These are phyloP conservation scores for Luidia sarsii DNA, from an alignment of 53 echinoderm and acorn worm genomes.

Conservation along the genomic window DNA sequence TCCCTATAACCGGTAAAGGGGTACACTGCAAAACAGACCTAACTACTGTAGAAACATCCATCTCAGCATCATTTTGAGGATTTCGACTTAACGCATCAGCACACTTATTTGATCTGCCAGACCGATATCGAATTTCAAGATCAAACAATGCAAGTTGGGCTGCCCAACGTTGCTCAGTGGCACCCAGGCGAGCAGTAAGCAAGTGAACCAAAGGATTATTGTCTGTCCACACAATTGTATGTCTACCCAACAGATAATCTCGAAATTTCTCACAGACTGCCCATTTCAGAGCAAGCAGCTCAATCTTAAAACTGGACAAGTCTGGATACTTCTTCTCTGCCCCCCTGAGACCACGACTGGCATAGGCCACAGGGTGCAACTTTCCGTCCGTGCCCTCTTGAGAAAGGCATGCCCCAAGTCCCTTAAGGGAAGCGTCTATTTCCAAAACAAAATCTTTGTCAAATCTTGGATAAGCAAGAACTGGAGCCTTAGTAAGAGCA, in stretches of 20 bases:
- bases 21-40: not conserved
- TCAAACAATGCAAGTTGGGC: constrained; percentile 43
- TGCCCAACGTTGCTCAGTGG: constrained; percentile 57
- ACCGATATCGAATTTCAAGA: constrained; percentile 39
- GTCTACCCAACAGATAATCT: constrained; percentile 13
- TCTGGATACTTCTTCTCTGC: constrained; percentile 29
- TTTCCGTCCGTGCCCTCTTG: constrained; percentile 34
- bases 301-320: constrained; percentile 45
- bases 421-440: constrained; percentile 57
- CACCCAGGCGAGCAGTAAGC: constrained; percentile 51
- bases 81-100: constrained; percentile 55
- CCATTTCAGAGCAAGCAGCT: constrained; percentile 53
- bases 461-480: constrained; percentile 50
- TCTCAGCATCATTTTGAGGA: not conserved
- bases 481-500: constrained; percentile 27
- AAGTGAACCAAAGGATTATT: constrained; percentile 68
- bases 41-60: not conserved
- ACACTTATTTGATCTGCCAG: constrained; percentile 30
- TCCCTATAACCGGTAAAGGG: too few relatives aligned
- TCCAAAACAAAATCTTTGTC: constrained; percentile 48
- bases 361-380: constrained; percentile 41
- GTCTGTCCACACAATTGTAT: constrained; percentile 54
- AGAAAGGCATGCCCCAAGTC: constrained; percentile 66
- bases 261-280: constrained; percentile 54
- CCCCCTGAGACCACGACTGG: constrained; percentile 33